Evolutionary conservation across 2,113 vertebrate species (phyloP).

Genomic region (Cervus canadensis): DNA sequence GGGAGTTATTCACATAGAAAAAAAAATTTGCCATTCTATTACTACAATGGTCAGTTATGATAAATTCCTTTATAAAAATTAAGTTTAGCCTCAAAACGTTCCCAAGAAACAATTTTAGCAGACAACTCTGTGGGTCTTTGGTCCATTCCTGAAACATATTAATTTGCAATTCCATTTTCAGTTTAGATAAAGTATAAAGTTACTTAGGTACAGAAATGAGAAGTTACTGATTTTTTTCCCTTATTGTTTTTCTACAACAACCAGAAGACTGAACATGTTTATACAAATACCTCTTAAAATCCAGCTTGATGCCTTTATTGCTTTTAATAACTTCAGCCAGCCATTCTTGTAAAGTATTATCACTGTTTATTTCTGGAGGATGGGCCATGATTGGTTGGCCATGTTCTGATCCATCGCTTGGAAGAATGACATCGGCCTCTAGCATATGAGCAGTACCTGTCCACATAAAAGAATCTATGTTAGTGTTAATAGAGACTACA

Average conservation of each 20-base stretch:
- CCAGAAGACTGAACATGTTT: background rate
- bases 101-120: background rate
- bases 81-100: background rate
- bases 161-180: background rate
- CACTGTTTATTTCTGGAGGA: slow-evolving; percentile 90
- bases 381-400: slow-evolving; percentile 93
- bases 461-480: background rate
- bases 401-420: slow-evolving; percentile 69
- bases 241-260: background rate
- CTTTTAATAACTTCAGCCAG: slow-evolving; percentile 79
- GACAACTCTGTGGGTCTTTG: background rate
- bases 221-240: background rate
- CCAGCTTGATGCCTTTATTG: slow-evolving; percentile 92
- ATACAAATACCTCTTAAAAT: slow-evolving; percentile 93
- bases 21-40: background rate
- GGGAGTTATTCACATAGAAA: background rate
- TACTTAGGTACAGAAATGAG: background rate
- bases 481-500: background rate
- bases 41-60: background rate
- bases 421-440: slow-evolving; percentile 91
- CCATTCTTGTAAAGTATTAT: slow-evolving; percentile 91
- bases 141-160: background rate
- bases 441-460: slow-evolving; percentile 92
- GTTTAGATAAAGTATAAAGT: background rate
- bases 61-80: slow-evolving; percentile 22